Base-by-base conservation (phyloP, 1,140 invertebrate genomes). In the Leptinotarsa defecta region DNA sequence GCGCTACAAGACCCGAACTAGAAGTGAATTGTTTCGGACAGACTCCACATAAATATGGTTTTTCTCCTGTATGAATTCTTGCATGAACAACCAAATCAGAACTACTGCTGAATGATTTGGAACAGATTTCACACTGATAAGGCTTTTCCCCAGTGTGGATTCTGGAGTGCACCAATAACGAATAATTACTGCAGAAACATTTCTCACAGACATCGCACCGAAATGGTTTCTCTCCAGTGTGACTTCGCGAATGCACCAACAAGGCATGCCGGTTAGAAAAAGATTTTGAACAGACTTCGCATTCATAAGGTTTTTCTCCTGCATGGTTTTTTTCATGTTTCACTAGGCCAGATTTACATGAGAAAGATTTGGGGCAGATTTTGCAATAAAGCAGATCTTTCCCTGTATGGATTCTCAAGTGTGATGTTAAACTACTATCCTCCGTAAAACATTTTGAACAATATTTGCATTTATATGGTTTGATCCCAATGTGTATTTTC, bases 221-320 rank as follows among this genome's bases (percentile, higher is more conserved):
- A 62, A 84, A 87, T 0, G 86, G 85, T 72, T 86, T 85, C 61
- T 85, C 83, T 5, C 84, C 85, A 13, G 84, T 83, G 71, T 88
- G 87, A 2, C 80, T 81, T 8, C 81, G 79, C 3, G 81, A 79
- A 68, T 87, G 86, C 4, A 91, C 91, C 68, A 90, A 87, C n/a
- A 92, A 83, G 15, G 85, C 86, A 5, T 90, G 91, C 4, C 90
- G 89, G 81, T 93, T 91, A 0, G 90, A 92, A 81, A 94, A 94
- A 22, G 88, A 82, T 77, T 91, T 87, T 27, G 87, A 84, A 81
- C 92, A 93, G n/a, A 85, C 80, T 48, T 85, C 83, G 79, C 89
- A 89, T 6, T 77, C 80, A 76, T 86, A 89, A 22, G 27, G 64
- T 17, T 24, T 22, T 22, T 65, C 64, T 24, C 20, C 20, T 22